A percentile compares a stretch with the other conserved stretches of the same genome.
phyloP scores from a whole-genome alignment of 2,113 vertebrate genomes.

The Corynorhinus townsendii region DNA sequence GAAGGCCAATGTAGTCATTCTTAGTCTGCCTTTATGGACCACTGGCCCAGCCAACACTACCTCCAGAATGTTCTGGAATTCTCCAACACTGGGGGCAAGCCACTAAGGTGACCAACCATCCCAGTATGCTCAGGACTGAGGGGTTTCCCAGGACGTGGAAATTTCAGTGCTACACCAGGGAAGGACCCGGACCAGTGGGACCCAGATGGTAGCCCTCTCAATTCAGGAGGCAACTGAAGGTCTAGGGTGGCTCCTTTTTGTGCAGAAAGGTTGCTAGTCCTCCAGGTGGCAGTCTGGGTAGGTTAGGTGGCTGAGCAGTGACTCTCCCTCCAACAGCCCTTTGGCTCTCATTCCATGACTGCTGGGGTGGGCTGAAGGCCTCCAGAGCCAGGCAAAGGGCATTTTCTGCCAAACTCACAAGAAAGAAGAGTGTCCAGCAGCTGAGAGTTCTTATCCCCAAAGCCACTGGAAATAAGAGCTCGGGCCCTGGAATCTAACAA shows the following conservation, averaged over 20 bases:
- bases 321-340: fast-evolving
- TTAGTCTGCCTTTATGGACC: background rate
- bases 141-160: background rate
- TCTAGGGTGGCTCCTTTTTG: background rate
- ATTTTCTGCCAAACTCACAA: background rate
- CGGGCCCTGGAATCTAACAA: background rate
- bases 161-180: background rate
- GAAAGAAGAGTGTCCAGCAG: background rate
- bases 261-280: background rate
- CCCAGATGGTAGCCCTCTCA: background rate
- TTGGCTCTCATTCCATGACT: fast-evolving
- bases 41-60: background rate
- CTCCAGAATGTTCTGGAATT: background rate
- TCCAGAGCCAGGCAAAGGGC: no score
- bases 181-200: background rate
- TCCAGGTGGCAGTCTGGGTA: no score
- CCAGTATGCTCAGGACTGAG: background rate
- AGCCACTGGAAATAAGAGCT: background rate
- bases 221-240: background rate
- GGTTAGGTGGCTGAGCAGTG: background rate
- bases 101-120: background rate
- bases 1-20: fast-evolving
- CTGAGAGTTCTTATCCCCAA: background rate
- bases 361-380: fast-evolving
- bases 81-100: background rate